phyloP scores from a whole-genome alignment of 1,140 invertebrate species.

The Leptinotarsa lineolata region DNA sequence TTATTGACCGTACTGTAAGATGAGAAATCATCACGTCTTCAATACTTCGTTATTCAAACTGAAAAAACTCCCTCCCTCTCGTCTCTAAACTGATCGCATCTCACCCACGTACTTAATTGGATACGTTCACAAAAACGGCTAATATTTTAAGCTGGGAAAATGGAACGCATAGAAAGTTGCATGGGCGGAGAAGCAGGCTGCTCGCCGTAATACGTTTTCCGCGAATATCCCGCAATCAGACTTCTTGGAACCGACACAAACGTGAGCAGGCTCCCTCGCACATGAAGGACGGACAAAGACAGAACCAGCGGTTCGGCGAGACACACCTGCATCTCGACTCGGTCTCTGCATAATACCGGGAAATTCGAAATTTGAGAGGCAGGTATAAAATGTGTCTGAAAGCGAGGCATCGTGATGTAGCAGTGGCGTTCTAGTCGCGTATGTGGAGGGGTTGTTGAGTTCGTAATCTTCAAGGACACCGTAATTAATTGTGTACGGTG shows the following conservation, averaged over 20 bases:
- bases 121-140: not conserved
- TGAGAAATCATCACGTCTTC: no score
- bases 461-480: no score
- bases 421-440: conserved; percentile 1
- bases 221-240: conserved; percentile 21
- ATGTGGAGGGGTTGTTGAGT: no score
- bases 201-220: conserved; percentile 14
- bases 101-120: no score
- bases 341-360: conserved; percentile 16
- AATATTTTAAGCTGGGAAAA: not conserved
- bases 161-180: conserved; percentile 8
- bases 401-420: not conserved
- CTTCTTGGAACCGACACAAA: conserved; percentile 18
- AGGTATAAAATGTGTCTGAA: conserved; percentile 18
- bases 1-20: no score
- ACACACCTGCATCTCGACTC: conserved; percentile 14
- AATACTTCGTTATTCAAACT: no score
- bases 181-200: not conserved
- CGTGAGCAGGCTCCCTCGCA: not conserved
- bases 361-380: conserved; percentile 23
- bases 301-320: not conserved
- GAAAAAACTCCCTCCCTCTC: no score
- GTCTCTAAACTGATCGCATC: no score
- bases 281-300: not conserved
- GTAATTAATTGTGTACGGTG: no score